Evolutionary conservation across 2,797 vertebrate genomes (phyloP).

Genomic region (Macropodus opercularis): DNA sequence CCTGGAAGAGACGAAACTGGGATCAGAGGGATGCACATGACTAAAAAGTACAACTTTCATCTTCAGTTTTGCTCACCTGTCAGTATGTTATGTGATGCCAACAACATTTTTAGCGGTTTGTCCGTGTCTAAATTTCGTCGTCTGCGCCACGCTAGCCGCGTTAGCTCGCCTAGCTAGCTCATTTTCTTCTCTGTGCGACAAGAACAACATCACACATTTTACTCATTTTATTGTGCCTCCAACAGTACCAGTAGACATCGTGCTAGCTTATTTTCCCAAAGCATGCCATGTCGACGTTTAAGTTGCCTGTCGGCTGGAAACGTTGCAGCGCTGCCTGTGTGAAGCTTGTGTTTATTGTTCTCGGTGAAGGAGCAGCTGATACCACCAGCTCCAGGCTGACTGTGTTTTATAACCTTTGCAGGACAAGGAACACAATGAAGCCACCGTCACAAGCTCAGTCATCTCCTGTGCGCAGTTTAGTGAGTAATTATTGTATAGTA

Average conservation of each 20-base stretch:
- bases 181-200: background rate
- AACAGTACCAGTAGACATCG: rapidly evolving
- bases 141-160: constrained; percentile 31
- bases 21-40: constrained; percentile 70
- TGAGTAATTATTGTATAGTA: background rate
- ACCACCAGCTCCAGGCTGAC: background rate
- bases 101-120: background rate
- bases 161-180: constrained; percentile 39
- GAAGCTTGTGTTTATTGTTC: constrained; percentile 42
- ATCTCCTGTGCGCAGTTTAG: constrained; percentile 72
- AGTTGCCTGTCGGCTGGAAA: background rate
- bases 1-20: constrained; percentile 27
- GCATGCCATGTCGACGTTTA: background rate
- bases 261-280: rapidly evolving
- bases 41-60: constrained; percentile 61
- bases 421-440: constrained; percentile 86
- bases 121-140: constrained; percentile 18
- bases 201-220: background rate
- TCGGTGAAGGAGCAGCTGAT: background rate
- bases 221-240: rapidly evolving
- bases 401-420: constrained; percentile 32
- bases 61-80: background rate
- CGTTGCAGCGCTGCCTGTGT: background rate
- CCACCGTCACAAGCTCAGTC: constrained; percentile 78
- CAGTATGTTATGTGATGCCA: background rate